These are phyloP conservation scores for Paramisgurnus dabryanus DNA, from an alignment of 2,113 vertebrate species.

Conservation along the genomic window DNA sequence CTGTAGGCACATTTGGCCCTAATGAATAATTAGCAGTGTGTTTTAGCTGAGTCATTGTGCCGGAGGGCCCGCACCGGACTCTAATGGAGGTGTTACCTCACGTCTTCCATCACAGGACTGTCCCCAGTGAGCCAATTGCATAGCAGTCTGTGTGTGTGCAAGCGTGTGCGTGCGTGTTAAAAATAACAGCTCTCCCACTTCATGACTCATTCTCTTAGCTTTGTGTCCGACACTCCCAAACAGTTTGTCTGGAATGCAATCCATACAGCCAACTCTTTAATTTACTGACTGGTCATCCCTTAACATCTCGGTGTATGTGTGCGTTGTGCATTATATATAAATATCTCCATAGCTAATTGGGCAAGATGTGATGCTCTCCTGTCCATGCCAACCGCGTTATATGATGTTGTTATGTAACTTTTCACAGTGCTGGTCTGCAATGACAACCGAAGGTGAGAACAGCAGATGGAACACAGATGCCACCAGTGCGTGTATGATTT, in stretches of 20 bases:
- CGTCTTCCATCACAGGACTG: conserved; percentile 44
- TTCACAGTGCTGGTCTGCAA: conserved; percentile 35
- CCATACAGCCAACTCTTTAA: conserved; percentile 56
- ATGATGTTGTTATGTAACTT: conserved; percentile 44
- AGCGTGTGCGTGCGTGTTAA: conserved; percentile 38
- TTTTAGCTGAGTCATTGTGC: conserved; percentile 57
- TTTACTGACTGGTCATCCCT: conserved; percentile 52
- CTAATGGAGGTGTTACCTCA: conserved; percentile 56
- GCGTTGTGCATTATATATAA: conserved; percentile 12
- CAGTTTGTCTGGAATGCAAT: conserved; percentile 56
- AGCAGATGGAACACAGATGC: conserved; percentile 12
- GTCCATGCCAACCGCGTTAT: conserved; percentile 20
- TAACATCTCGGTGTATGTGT: conserved; percentile 20
- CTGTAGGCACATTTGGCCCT: conserved; percentile 48
- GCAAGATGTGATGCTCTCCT: conserved; percentile 10
- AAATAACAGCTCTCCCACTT: conserved; percentile 62
- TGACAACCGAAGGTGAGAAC: conserved; percentile 32
- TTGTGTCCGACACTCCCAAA: conserved; percentile 55
- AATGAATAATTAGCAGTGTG: conserved; percentile 56
- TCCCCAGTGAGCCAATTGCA: conserved; percentile 49
- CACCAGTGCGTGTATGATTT: conserved; percentile 31
- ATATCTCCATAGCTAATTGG: conserved; percentile 7
- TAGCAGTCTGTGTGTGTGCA: conserved; percentile 29
- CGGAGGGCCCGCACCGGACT: conserved; percentile 47
- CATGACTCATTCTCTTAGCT: conserved; percentile 56